Percentiles rank a stretch among this genome's conserved stretches.
Evolutionary conservation across 2,888 invertebrate species (phyloP).

Genomic region (Nebria brevicollis): DNA sequence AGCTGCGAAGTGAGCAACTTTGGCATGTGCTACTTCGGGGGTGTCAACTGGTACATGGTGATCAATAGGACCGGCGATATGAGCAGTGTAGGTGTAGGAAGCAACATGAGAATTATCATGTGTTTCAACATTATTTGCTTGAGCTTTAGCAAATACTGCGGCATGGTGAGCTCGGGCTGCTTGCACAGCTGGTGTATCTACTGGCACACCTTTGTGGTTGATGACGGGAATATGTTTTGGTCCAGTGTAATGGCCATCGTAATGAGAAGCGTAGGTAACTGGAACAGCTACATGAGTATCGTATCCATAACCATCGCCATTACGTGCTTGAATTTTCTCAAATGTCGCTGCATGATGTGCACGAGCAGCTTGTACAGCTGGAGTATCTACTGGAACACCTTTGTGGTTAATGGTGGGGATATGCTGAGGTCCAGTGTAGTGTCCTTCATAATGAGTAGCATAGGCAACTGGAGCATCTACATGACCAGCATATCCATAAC

Average conservation of each 20-base stretch:
- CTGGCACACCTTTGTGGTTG: slow-evolving; percentile 57
- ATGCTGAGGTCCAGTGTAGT: slow-evolving; percentile 34
- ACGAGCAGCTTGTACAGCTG: slow-evolving; percentile 66
- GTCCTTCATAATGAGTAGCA: slow-evolving; percentile 47
- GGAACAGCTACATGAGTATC: slow-evolving; percentile 56
- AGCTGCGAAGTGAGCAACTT: slow-evolving; percentile 69
- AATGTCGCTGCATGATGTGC: slow-evolving; percentile 65
- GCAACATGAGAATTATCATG: background rate
- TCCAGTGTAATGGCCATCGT: slow-evolving; percentile 50
- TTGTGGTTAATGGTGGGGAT: slow-evolving; percentile 56
- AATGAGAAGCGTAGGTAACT: slow-evolving; percentile 43
- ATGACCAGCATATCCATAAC: slow-evolving; percentile 24
- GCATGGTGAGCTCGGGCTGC: slow-evolving; percentile 65
- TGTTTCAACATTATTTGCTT: slow-evolving; percentile 48
- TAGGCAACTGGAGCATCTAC: slow-evolving; percentile 28
- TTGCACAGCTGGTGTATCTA: slow-evolving; percentile 65
- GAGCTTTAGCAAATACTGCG: slow-evolving; percentile 61
- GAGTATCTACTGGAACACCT: slow-evolving; percentile 65
- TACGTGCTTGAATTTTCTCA: slow-evolving; percentile 51
- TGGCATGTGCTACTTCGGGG: slow-evolving; percentile 70
- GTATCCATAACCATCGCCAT: background rate
- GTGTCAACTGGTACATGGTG: slow-evolving; percentile 65
- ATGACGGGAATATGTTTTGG: slow-evolving; percentile 50
- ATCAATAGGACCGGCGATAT: slow-evolving; percentile 48
- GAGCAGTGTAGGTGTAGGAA: slow-evolving; percentile 48